Evolutionary conservation across 30 jellyfish, hydroid and myxozoan genomes (phyloP).

Genomic region (Hydractinia echinata): DNA sequence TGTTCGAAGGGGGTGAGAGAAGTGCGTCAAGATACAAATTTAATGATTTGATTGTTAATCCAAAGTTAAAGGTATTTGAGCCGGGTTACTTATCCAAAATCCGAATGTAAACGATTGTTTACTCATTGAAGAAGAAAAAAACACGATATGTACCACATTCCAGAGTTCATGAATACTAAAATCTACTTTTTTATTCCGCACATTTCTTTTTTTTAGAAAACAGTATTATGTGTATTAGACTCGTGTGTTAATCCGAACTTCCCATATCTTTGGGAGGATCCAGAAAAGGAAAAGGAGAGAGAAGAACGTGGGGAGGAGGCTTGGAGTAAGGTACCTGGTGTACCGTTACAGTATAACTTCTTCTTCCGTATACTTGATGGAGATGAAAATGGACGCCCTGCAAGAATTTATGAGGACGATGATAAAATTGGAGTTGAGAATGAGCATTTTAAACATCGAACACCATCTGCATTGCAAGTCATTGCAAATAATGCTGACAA

Average conservation of each 20-base stretch:
- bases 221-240: constrained; percentile 73
- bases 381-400: constrained; percentile 70
- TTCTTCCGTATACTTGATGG: constrained; percentile 70
- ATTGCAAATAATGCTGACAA: constrained; percentile 29
- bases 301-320: constrained; percentile 45
- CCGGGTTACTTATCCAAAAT: no score
- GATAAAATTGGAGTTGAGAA: constrained; percentile 6
- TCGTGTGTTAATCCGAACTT: constrained; percentile 76
- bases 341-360: constrained; percentile 80
- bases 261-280: constrained; percentile 55
- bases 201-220: constrained; percentile 44
- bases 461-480: constrained; percentile 43
- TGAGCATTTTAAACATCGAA: constrained; percentile 27
- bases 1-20: no score
- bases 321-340: constrained; percentile 75
- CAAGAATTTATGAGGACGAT: constrained; percentile 26
- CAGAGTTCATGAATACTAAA: background rate
- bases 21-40: no score
- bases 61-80: no score
- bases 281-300: constrained; percentile 18
- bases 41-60: no score
- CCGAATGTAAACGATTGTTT: no score
- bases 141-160: background rate
- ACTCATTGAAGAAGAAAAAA: no score
- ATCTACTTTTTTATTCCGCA: background rate